Evolutionary conservation across 2,888 invertebrate genomes (phyloP).

Genomic region (Coecobrya sp.): DNA sequence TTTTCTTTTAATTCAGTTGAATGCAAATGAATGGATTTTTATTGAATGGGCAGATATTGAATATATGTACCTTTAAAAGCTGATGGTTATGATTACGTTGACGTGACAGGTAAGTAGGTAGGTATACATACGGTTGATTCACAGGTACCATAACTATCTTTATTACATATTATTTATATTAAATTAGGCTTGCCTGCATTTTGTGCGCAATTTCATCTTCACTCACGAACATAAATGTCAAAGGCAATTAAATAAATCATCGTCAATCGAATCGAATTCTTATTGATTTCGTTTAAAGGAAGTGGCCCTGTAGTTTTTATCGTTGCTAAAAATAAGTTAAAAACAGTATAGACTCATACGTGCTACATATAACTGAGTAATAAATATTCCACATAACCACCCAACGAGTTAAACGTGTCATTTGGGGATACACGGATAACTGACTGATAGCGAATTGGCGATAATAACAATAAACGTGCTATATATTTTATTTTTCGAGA

Average conservation of each 20-base stretch:
- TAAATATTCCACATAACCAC: too few species aligned
- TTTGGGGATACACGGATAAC: too few species aligned
- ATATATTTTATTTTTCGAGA: too few species aligned
- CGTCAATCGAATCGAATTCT: constrained; percentile 1
- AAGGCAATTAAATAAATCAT: constrained; percentile 22
- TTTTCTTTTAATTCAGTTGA: constrained; percentile 45
- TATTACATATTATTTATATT: not conserved
- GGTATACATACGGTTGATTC: not conserved
- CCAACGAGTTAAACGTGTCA: too few species aligned
- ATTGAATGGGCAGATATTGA: constrained; percentile 2
- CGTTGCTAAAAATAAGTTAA: not conserved
- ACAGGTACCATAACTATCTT: too few species aligned
- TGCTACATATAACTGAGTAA: too few species aligned
- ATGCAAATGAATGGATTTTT: not conserved
- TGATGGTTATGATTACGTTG: constrained; percentile 2
- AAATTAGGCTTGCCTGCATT: not conserved
- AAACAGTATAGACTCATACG: too few species aligned
- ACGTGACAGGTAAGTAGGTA: constrained; percentile 12
- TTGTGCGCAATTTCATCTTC: not conserved
- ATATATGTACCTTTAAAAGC: constrained; percentile 7
- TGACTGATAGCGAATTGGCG: too few species aligned
- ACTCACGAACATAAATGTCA: constrained; percentile 22
- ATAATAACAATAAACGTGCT: too few species aligned
- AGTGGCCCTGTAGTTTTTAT: not conserved
- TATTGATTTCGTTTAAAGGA: not conserved